A percentile compares a stretch with the other conserved stretches of the same genome.
phyloP scores from a whole-genome alignment of 2,888 invertebrate genomes.

The Peribatodes rhomboidaria region DNA sequence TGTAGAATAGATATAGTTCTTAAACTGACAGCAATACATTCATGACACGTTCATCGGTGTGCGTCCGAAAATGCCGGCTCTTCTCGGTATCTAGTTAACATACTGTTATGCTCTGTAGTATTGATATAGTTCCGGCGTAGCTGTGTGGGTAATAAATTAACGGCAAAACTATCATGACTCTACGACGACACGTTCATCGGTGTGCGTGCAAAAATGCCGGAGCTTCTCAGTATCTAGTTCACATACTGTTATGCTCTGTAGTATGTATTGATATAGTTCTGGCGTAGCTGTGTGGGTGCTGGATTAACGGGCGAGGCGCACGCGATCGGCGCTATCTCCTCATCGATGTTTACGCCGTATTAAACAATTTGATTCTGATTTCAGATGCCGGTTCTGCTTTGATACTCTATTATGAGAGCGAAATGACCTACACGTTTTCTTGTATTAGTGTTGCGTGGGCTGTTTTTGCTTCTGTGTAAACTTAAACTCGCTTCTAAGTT shows the following conservation, averaged over 20 bases:
- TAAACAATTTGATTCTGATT: conserved; percentile 82
- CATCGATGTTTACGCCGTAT: conserved; percentile 82
- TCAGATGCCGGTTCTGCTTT: conserved; percentile 64
- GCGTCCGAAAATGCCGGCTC: neutral
- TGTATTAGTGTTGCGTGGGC: neutral
- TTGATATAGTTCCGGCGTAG: conserved; percentile 29
- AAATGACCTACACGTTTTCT: conserved; percentile 21
- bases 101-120: conserved; percentile 26
- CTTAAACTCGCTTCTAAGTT: neutral
- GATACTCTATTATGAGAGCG: conserved; percentile 54
- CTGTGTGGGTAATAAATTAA: conserved; percentile 68
- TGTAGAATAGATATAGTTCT: too few relatives aligned
- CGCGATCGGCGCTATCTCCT: conserved; percentile 76
- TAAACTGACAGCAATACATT: too few relatives aligned
- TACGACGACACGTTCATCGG: too few relatives aligned
- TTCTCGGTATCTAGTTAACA: conserved; percentile 13
- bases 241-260: conserved; percentile 25
- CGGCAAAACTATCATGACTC: conserved; percentile 47
- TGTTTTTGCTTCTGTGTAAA: neutral
- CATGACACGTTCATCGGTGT: neutral
- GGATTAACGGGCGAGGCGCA: conserved; percentile 77
- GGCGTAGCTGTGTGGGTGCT: conserved; percentile 47
- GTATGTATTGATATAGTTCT: conserved; percentile 22
- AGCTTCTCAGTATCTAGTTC: too few relatives aligned
- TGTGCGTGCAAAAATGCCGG: too few relatives aligned